These are phyloP conservation scores for Lepilemur ruficaudatus DNA, from an alignment of 2,797 vertebrate species.

Conservation along the genomic window DNA sequence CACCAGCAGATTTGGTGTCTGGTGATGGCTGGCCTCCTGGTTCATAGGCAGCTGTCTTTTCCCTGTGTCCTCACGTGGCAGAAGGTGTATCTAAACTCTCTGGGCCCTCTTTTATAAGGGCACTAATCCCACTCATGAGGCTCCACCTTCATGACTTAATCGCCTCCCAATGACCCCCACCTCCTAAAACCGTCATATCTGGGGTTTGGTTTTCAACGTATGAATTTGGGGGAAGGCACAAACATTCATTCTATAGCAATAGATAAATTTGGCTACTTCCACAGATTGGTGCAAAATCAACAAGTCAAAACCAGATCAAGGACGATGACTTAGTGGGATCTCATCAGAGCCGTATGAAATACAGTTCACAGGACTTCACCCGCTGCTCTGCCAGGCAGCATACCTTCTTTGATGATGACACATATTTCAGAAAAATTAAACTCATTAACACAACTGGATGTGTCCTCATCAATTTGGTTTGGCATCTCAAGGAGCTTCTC, in stretches of 20 bases:
- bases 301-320: neutral
- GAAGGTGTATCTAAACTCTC: neutral
- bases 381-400: neutral
- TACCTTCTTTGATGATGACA: rapidly evolving
- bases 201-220: neutral
- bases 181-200: neutral
- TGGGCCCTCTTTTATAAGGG: neutral
- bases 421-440: neutral
- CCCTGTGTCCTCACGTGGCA: neutral
- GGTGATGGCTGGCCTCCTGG: neutral
- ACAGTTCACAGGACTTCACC: neutral
- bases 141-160: no score
- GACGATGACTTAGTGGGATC: no score
- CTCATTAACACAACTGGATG: neutral
- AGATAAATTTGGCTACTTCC: neutral
- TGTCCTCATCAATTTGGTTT: neutral
- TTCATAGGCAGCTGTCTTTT: neutral
- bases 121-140: neutral
- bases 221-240: neutral
- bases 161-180: neutral
- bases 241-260: neutral
- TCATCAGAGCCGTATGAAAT: rapidly evolving
- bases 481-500: neutral
- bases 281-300: neutral
- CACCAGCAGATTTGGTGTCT: neutral